Evolutionary conservation across 1,140 invertebrate genomes (phyloP), one percentile per base, ranked within the genome.

Genomic region (Epicauta chinensis): DNA sequence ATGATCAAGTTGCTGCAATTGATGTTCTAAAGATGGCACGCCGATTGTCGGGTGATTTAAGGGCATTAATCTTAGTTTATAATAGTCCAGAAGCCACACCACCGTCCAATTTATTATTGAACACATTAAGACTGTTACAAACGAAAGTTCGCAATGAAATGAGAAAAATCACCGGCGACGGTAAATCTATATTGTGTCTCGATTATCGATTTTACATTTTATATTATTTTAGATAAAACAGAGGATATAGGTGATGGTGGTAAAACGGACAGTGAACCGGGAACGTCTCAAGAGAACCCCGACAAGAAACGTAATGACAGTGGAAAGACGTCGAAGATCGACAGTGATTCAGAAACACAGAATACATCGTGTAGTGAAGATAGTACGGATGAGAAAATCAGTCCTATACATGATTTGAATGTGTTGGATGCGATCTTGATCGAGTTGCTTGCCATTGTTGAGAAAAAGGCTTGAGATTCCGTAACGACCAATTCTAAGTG

Each of bases 1-100:
- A 68, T 16, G 74, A 75, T 17, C 75, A 75, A 66, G 73, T 77
- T 3, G 70, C 71, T 5, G 71, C 73, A 0, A 69, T 78, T 0
- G 75, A 80, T 46, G 65, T 79, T 3, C 64, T 71, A 35, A 67
- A 65, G 43, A 71, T 69, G 13, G 76, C 77, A 0, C 75, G 73
- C 47, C 69, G 75, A 40, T 57, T 81, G 10, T 73, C 76, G 1
- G 78, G 78, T 2, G 77, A 81, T 49, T 52, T 81, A 15, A 64
- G 77, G 47, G 77, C 77, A 1, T 52, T 79, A 12, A 68, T 72
- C n/a, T 60, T 80, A 6, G 76, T 80, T 3, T 77, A 78, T 49
- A 77, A 71, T 48, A 67, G 60, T 55, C 63, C 68, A 0, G 64
- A 69, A 40, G 65, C 61, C 13, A 59, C 61, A 6, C 64, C 67